Percentiles rank a stretch among this genome's conserved stretches.
These are phyloP conservation scores for Aphaenogaster rudis DNA, from an alignment of 1,140 invertebrate genomes.

Conservation along the genomic window DNA sequence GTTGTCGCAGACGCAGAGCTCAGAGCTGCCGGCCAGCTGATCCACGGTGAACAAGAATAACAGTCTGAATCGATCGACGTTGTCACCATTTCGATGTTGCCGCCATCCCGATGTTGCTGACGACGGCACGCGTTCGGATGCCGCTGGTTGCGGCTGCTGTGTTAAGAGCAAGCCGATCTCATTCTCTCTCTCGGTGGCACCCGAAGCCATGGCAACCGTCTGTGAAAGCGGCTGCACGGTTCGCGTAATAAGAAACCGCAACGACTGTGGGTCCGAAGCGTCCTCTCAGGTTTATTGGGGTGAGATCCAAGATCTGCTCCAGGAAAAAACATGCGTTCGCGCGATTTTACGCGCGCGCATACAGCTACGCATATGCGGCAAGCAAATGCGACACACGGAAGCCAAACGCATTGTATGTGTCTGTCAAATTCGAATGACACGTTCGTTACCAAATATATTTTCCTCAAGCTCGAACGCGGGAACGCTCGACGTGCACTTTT, in stretches of 20 bases:
- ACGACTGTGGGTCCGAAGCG: background rate
- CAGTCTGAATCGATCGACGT: conserved; percentile 77
- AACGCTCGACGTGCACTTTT: background rate
- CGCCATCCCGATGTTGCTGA: conserved; percentile 38
- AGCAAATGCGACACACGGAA: background rate
- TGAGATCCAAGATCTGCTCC: background rate
- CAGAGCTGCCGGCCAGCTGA: conserved; percentile 84
- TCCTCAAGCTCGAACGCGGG: conserved; percentile 16
- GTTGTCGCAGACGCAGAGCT: conserved; percentile 86
- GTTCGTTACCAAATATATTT: conserved; percentile 48
- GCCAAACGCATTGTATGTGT: conserved; percentile 28
- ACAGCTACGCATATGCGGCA: background rate
- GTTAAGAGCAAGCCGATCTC: conserved; percentile 39
- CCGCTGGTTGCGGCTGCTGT: conserved; percentile 63
- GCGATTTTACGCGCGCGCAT: background rate
- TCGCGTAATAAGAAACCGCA: background rate
- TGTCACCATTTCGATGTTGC: conserved; percentile 70
- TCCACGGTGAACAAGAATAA: conserved; percentile 78
- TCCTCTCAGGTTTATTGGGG: conserved; percentile 50
- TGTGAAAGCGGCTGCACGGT: background rate
- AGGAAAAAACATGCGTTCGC: background rate
- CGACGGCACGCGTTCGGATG: conserved; percentile 55
- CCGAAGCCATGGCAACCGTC: background rate
- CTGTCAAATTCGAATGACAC: conserved; percentile 34
- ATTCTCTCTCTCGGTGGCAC: background rate